Evolutionary conservation across 1,140 invertebrate genomes (phyloP).

Genomic region (Cecropterus lyciades): DNA sequence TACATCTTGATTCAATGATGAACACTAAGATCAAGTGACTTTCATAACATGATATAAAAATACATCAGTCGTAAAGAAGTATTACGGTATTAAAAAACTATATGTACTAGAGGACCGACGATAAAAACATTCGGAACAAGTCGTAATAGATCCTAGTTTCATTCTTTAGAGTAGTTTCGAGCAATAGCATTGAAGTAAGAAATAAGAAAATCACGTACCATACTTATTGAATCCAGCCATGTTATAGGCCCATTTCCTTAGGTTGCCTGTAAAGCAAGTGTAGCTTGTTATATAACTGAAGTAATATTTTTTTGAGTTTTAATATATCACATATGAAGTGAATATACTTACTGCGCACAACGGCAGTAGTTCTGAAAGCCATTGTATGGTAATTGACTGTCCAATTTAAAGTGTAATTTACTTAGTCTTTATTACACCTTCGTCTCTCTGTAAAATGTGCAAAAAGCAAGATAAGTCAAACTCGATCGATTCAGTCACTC

Average conservation of each 20-base stretch:
- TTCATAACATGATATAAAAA: no score
- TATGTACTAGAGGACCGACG: no score
- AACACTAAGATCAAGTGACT: no score
- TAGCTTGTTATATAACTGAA: constrained; percentile 61
- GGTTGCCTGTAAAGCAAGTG: constrained; percentile 81
- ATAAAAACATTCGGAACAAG: no score
- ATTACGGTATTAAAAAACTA: no score
- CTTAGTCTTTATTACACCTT: not conserved
- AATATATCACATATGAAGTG: not conserved
- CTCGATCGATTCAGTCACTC: no score
- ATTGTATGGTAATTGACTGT: constrained; percentile 43
- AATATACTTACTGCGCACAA: constrained; percentile 55
- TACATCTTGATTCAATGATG: no score
- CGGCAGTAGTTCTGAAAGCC: constrained; percentile 68
- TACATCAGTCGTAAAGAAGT: no score
- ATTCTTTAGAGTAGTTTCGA: no score
- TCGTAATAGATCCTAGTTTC: no score
- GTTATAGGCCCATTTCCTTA: constrained; percentile 89
- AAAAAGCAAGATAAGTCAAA: no score
- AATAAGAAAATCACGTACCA: constrained; percentile 80
- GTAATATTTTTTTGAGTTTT: not conserved
- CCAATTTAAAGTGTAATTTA: not conserved
- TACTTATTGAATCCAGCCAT: constrained; percentile 90
- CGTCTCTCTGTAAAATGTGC: not conserved
- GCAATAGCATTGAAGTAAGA: no score